Evolutionary conservation across 2,888 invertebrate genomes (phyloP).

Genomic region (Cryptus armator): DNA sequence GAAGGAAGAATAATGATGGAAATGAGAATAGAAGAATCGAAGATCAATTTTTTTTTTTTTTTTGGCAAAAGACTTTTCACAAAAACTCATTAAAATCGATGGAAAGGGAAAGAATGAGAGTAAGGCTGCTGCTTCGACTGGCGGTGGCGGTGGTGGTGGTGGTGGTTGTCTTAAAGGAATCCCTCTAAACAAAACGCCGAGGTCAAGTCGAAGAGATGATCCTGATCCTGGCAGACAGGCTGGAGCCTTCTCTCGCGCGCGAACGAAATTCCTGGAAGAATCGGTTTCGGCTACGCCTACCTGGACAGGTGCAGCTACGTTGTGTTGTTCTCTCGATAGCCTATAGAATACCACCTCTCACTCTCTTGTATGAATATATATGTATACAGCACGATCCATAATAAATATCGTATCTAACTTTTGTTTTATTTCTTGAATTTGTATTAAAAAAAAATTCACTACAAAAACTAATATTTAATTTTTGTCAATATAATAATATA

Average conservation of each 20-base stretch:
- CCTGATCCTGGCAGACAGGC: conserved; percentile 83
- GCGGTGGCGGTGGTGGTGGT: neutral
- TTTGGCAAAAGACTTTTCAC: conserved; percentile 53
- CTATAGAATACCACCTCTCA: conserved; percentile 30
- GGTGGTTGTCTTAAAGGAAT: conserved; percentile 25
- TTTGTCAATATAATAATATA: too few relatives aligned
- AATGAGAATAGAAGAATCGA: conserved; percentile 20
- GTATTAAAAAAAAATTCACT: too few relatives aligned
- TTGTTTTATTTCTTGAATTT: too few relatives aligned
- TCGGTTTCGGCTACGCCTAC: conserved; percentile 78
- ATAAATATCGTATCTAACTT: too few relatives aligned
- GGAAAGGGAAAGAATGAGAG: conserved; percentile 29
- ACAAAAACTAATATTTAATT: too few relatives aligned
- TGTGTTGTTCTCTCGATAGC: conserved; percentile 73
- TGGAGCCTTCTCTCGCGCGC: conserved; percentile 79
- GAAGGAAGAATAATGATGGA: neutral
- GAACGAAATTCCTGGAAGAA: conserved; percentile 80
- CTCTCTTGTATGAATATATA: conserved; percentile 42
- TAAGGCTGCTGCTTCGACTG: neutral
- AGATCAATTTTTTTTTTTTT: conserved; percentile 20
- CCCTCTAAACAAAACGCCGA: conserved; percentile 77
- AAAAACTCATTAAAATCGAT: conserved; percentile 81
- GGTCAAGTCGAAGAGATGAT: conserved; percentile 77
- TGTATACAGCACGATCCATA: too few relatives aligned
- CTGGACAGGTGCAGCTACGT: conserved; percentile 83